Base-by-base conservation (phyloP, 2,113 vertebrate species). In the Hylia prasina region DNA sequence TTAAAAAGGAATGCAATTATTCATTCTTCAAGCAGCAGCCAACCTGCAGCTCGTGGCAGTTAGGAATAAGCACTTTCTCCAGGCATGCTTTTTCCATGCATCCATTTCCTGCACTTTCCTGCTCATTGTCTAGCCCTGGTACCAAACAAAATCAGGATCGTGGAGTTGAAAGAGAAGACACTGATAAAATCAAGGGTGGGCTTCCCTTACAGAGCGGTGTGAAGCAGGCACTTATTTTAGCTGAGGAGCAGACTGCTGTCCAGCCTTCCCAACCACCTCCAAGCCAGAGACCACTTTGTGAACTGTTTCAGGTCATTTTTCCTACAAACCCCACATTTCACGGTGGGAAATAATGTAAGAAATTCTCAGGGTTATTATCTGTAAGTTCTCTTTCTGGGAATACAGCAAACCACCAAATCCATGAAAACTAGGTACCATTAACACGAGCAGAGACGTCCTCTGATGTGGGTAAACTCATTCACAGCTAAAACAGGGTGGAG, bases 1-100 rank as follows among this genome's bases (percentile, higher is more conserved):
- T 77, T 94, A 58, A 92, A 97, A 95, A 86, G 56, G 50, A 88
- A 65, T 54, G 54, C 37, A 94, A 51, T 90, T 93, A 94, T 69
- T 95, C 92, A 57, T 72, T 64, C 61, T 76, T 69, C 79, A 93
- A 31, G 61, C 57, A 64, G 65, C 69, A 80, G 33, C 57, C 90
- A 80, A 73, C 80, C 79, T 80, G 75, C 63, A 85, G 40, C 48
- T 71, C 13, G 0, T 13, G 22, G 53, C 66, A 77, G 18, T 57
- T 20, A 65, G 63, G 90, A 94, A 79, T 3, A n/a, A 80, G 53
- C 37, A 19, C n/a, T 57, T 89, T 77, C 44, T 60, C 22, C 33
- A 66, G 54, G 35, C 39, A 7, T 33, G 25, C 4, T 72, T 72
- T 87, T 54, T 56, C 54, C 25, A 8, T 27, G 14, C 20, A 42